Base-by-base conservation (phyloP, 2,797 vertebrate species). In the Pangasius macronema region DNA sequence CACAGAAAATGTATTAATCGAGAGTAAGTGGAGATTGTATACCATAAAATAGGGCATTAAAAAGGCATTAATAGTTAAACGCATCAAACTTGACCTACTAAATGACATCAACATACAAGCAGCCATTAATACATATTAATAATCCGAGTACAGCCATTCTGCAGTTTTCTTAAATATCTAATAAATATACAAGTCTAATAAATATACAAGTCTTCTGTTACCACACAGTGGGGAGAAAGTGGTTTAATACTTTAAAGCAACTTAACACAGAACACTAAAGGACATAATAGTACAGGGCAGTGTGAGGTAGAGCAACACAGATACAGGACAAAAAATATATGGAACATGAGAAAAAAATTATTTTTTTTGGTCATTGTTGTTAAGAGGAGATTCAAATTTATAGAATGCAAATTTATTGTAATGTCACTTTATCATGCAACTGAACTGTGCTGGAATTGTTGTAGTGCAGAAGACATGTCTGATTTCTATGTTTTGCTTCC, bases 91-190 rank as follows among this genome's bases (percentile, higher is more conserved):
- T n/a, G 13, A n/a, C 42, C 27, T 53, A 30, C n/a, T 53, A 53
- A 51, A n/a, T 51, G 11, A 76, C 73, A 55, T 55, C 51, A 36
- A 36, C 76, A 79, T 7, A 76, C 5, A 76, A 30, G 63, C 16
- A 57, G 51, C 27, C 51, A 86, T 81, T 86, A 86, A 70, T 70
- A 81, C 36, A 8, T 68, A 86, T 86, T 82, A 82, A 86, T 86
- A 59, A 81, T 46, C 63, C 36, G 70, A 55, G 42, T 70, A 24
- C 33, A 72, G 77, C 72, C 59, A 59, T 24, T 70, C 51, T 57
- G 76, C 75, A 55, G 36, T 86, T 77, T 53, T 77, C 14, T 53
- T 77, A 53, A 77, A 77, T 53, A 77, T 3, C 14, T 77, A 30
- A 30, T 36, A 36, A 30, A 30, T 36, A 36, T 36, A 36, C 36